Conservation (phyloP, 2,113 vertebrate genomes). For the Pterophyllum scalare region DNA sequence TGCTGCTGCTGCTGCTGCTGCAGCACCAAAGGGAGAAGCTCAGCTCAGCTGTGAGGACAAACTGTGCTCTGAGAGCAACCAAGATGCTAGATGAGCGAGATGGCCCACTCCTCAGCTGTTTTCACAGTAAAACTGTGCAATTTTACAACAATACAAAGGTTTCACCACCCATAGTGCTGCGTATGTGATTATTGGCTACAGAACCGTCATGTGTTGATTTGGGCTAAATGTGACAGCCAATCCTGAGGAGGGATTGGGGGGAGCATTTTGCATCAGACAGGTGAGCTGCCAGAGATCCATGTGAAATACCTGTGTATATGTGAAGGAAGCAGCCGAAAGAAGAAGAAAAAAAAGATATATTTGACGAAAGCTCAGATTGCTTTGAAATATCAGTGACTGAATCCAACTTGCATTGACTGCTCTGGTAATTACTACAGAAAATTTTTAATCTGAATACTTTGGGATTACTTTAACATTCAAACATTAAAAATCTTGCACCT, state of each 20-base stretch:
- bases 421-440: not conserved
- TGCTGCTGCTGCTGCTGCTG: not conserved
- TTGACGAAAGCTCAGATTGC: not conserved
- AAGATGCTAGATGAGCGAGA: not conserved
- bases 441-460: not conserved
- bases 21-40: not conserved
- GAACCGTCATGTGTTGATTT: not conserved
- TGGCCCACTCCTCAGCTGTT: slow-evolving; percentile 4
- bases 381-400: not conserved
- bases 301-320: not conserved
- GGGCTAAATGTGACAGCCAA: not conserved
- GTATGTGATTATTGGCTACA: not conserved
- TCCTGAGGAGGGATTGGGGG: not conserved
- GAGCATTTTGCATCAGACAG: slow-evolving; percentile 3
- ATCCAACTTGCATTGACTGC: not conserved
- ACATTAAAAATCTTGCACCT: too few relatives aligned
- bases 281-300: not conserved
- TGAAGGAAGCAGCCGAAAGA: not conserved
- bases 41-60: slow-evolving; percentile 13
- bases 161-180: not conserved
- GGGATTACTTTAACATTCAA: too few relatives aligned
- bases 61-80: slow-evolving; percentile 11
- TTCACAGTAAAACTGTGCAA: not conserved
- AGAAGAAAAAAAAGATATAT: too few relatives aligned
- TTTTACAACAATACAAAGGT: not conserved